Percentiles rank a stretch among this genome's conserved stretches.
phyloP scores from a whole-genome alignment of 2,888 invertebrate genomes.

The Leptopilina drosophilae region DNA sequence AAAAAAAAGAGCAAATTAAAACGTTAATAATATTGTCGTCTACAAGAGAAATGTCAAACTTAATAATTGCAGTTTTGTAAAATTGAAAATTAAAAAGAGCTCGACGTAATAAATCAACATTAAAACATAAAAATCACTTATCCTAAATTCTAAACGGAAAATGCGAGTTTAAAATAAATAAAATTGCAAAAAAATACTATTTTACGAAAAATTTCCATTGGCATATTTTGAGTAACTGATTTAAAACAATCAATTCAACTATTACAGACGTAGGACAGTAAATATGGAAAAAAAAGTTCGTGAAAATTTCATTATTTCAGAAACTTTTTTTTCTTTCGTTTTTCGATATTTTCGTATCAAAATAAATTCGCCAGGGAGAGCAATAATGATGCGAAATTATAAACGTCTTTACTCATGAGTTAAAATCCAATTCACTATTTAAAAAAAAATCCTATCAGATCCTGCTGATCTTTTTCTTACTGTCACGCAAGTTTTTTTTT shows the following conservation, averaged over 20 bases:
- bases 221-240: neutral
- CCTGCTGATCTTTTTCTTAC: conserved; percentile 5
- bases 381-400: neutral
- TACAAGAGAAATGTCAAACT: too few species aligned
- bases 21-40: too few species aligned
- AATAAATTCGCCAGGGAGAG: neutral
- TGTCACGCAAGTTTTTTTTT: conserved; percentile 3
- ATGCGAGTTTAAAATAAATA: too few species aligned
- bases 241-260: conserved; percentile 7
- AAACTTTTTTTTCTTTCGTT: neutral
- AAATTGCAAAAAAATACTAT: too few species aligned
- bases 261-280: neutral
- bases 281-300: neutral
- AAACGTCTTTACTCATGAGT: neutral
- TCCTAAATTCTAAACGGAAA: too few species aligned
- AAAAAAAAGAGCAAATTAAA: too few species aligned
- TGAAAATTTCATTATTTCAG: neutral
- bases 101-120: too few species aligned
- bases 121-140: too few species aligned
- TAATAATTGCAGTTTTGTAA: too few species aligned
- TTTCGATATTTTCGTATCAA: neutral
- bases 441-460: neutral
- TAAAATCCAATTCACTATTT: conserved; percentile 1
- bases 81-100: neutral
- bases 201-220: too few species aligned